phyloP scores from a whole-genome alignment of 2,888 invertebrate species.

The Drosophila vallismaia region DNA sequence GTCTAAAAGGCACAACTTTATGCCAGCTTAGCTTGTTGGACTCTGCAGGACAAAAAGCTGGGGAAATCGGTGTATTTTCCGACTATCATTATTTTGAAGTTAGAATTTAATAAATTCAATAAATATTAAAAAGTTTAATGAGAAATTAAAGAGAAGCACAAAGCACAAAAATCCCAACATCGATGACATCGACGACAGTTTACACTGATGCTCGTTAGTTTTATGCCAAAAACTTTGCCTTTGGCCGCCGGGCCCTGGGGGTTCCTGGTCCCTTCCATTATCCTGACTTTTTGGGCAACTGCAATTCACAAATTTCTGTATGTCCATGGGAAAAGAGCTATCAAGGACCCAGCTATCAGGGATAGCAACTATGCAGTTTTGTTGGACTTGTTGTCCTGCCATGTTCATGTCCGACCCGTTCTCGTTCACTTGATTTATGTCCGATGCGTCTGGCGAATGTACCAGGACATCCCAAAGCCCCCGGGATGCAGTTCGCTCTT shows the following conservation, averaged over 20 bases:
- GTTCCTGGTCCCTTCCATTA: background rate
- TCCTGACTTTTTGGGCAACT: constrained; percentile 14
- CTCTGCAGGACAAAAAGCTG: background rate
- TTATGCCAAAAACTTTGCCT: constrained; percentile 52
- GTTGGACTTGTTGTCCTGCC: constrained; percentile 50
- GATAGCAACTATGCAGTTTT: constrained; percentile 41
- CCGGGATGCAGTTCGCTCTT: constrained; percentile 29
- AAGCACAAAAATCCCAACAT: constrained; percentile 12
- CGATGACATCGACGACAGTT: constrained; percentile 46
- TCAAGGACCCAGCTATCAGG: constrained; percentile 42
- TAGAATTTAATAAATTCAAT: too few species aligned
- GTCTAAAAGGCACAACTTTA: constrained; percentile 22
- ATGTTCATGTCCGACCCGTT: constrained; percentile 49
- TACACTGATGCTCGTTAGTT: constrained; percentile 70
- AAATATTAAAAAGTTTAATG: constrained; percentile 59
- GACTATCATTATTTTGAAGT: too few species aligned
- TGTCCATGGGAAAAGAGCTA: constrained; percentile 39
- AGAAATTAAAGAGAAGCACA: constrained; percentile 34
- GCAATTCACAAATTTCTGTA: constrained; percentile 56
- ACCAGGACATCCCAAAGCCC: constrained; percentile 28
- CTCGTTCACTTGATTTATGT: constrained; percentile 69
- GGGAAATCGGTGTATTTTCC: too few species aligned
- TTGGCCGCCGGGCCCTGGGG: constrained; percentile 3
- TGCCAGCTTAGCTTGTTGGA: constrained; percentile 14
- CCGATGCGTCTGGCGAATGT: constrained; percentile 46